Base-by-base conservation (phyloP, 2,113 vertebrate genomes). In the Oplegnathus fasciatus region DNA sequence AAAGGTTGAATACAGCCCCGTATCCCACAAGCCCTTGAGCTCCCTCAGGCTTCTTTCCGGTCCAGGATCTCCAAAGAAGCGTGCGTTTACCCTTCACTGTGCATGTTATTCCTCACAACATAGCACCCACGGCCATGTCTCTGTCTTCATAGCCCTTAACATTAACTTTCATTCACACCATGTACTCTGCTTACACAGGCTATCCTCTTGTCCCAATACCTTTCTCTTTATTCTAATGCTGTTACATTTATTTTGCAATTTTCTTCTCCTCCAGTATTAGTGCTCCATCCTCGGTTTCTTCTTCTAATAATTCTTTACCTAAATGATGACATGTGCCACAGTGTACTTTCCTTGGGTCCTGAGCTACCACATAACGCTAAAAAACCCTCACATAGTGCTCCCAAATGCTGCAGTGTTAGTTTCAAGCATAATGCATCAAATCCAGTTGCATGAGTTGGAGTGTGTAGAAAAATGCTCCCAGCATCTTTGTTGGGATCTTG, bases 401-500 rank as follows among this genome's bases (percentile, higher is more conserved):
- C 68, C 32, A 70, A 83, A 81, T 77, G 28, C 84, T 61, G 11
- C 26, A 55, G 71, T 80, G 74, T 84, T 72, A 70, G 72, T 80
- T 60, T 75, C 34, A 65, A 69, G 65, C 86, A 87, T 89, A 86
- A 88, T 80, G 88, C 72, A 91, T 91, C 75, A 92, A 93, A 93
- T 90, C 75, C 85, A 88, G 85, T 67, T 89, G 81, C 78, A 88
- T 73, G 81, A 86, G 75, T 83, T 80, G 81, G 70, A 85, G 68
- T 81, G 89, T 85, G 84, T 65, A 78, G 88, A 94, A 91, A 92
- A 93, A 90, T 72, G 93, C 91, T 94, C 37, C 78, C 54, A 93
- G 94, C 94, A 94, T 96, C 95, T 95, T 92, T 86, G 93, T 88
- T 95, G 92, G 90, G 91, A 96, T 97, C 97, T 97, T 94, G 92